Percentiles rank a stretch among this genome's conserved stretches.
phyloP scores from a whole-genome alignment of 2,113 vertebrate species.

The Sylvilagus bachmani region DNA sequence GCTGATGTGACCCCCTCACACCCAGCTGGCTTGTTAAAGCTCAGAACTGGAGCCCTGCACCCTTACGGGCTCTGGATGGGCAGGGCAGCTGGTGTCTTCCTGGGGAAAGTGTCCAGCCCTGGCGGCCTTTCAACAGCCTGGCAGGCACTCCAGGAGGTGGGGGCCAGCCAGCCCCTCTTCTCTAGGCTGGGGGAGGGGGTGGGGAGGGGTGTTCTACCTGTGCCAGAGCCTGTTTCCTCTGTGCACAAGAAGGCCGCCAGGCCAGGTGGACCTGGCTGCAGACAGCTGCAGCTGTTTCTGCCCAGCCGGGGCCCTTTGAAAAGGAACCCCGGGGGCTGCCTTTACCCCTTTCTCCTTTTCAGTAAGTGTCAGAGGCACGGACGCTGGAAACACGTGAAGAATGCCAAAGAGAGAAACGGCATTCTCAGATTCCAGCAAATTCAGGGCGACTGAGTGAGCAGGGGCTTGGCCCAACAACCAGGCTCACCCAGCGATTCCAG shows the following conservation, averaged over 20 bases:
- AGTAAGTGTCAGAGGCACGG: constrained; percentile 61
- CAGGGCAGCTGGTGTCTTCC: constrained; percentile 83
- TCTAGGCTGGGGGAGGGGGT: constrained; percentile 49
- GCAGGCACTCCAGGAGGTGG: constrained; percentile 72
- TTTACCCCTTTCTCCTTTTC: constrained; percentile 69
- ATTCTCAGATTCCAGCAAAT: constrained; percentile 68
- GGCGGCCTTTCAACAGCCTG: constrained; percentile 70
- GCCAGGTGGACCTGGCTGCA: constrained; percentile 35
- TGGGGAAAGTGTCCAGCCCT: constrained; percentile 72
- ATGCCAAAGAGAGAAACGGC: constrained; percentile 71
- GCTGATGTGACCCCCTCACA: constrained; percentile 79
- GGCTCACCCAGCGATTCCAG: background rate
- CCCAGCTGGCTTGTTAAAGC: constrained; percentile 85
- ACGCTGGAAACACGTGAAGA: constrained; percentile 71
- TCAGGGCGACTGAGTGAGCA: background rate
- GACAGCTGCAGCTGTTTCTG: constrained; percentile 63
- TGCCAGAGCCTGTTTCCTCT: constrained; percentile 63
- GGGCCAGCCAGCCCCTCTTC: constrained; percentile 69
- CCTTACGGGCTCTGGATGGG: constrained; percentile 74
- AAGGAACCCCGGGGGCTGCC: constrained; percentile 62
- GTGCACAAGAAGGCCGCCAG: background rate
- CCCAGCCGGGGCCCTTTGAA: constrained; percentile 65
- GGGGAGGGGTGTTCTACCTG: constrained; percentile 78
- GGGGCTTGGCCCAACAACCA: background rate
- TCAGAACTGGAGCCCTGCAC: constrained; percentile 75